Evolutionary conservation across 1,140 invertebrate species (phyloP), one percentile per base, ranked within the genome.

Genomic region (Drosophila melanica): DNA sequence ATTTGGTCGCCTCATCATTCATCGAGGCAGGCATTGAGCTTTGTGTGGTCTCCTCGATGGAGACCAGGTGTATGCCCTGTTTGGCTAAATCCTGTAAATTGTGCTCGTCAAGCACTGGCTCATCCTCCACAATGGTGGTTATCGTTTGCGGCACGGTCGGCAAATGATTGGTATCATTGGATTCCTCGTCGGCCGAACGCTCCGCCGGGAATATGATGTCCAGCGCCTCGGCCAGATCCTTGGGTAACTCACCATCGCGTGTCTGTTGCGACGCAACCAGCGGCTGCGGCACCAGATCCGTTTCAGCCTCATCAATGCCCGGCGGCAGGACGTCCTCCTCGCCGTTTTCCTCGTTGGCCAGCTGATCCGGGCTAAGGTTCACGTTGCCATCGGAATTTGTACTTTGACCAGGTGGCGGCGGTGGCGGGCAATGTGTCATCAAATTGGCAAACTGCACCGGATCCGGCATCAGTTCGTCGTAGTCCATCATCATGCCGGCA

Each of bases 161-260:
- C 5, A 35, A 2, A 18, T 77, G 62, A 7, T 39, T 74, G 18
- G 33, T 69, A 9, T 76, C 67, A 42, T 62, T 65, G 8, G 47
- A 12, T 14, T 41, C 69, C 10, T 89, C 80, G 0, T 71, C 66
- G 1, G 60, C 50, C 3, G 62, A 42, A 27, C 60, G 71, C 30
- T 90, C 90, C 54, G 87, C 78, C 0, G 95, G 95, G 70, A 95
- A 96, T 60, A 96, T 95, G 7, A 96, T 95, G 77, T 95, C 94
- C 4, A 96, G 91, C 0, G 95, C 95, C 47, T 95, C 95, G 75
- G 95, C 95, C 48, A 96, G 92, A 92, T 96, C 95, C 66, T 94
- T 93, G 1, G 94, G 94, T 8, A 95, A 73, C 5, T 92, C 92
- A 39, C 91, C 81, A 51, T 80, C 84, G 11, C 70, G 48, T 11